Evolutionary conservation across 2,797 vertebrate species (phyloP), one percentile per base, ranked within the genome.

Genomic region (Atherinosoma microstoma): DNA sequence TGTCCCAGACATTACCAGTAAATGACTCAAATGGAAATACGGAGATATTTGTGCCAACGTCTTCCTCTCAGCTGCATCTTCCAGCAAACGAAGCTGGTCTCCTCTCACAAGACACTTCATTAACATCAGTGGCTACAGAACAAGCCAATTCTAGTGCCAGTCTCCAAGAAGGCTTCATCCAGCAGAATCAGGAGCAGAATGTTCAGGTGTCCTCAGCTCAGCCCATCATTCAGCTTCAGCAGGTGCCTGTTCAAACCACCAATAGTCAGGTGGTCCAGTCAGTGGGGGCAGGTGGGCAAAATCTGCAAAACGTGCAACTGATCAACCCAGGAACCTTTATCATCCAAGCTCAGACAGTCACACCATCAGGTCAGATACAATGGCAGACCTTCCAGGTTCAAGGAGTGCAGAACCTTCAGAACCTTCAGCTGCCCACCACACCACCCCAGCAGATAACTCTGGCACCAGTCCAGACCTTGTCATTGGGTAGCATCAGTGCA

Each of bases 321-420:
- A 96, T 99, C 92, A 99, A 99, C 91, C 98, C 98, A 27, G 98
- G 98, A 91, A 96, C 98, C 78, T 99, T 99, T 94, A 95, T 99
- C 93, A 98, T 99, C 93, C 98, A 99, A 94, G 98, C 98, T 79
- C 98, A 99, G 94, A 99, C 98, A 16, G 97, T 99, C 91, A 97
- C 97, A 29, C 96, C 98, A 35, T 97, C 98, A 53, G 98, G 98
- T 85, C 98, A 99, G 94, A 98, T 99, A 92, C 98, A 98, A 87
- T 99, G 98, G 98, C 98, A 99, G 90, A 99, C 98, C 47, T 99
- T 99, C 94, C 98, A 99, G 96, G 98, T 99, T 87, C 98, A 99
- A 90, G 98, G 98, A 66, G 97, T 99, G 67, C 98, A 99, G 91
- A 98, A 98, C 89, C 96, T 99, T 84, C 98, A 99, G 92, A 99